Evolutionary conservation across 2,888 invertebrate genomes (phyloP).

Genomic region (Mylabris sibirica): DNA sequence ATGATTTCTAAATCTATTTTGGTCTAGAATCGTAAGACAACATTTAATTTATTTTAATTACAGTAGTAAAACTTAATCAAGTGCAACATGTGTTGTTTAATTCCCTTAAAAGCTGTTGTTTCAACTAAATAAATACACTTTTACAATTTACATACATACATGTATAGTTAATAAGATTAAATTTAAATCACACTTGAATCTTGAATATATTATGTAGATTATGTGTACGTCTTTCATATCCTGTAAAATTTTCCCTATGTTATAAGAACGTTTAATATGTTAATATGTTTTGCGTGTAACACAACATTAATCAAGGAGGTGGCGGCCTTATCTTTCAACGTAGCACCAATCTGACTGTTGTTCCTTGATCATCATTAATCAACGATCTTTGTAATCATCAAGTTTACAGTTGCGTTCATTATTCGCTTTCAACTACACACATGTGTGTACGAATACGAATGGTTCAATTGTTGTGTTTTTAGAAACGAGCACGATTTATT

Average conservation of each 20-base stretch:
- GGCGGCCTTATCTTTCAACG: constrained; percentile 51
- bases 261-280: constrained; percentile 51
- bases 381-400: constrained; percentile 52
- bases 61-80: neutral
- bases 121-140: neutral
- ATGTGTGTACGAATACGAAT: neutral
- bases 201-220: neutral
- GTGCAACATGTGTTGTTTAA: constrained; percentile 2
- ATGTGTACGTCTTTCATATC: neutral
- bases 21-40: neutral
- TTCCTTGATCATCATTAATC: constrained; percentile 57
- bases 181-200: neutral
- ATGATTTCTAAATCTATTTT: neutral
- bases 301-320: constrained; percentile 54
- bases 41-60: neutral
- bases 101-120: constrained; percentile 2
- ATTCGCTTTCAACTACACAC: constrained; percentile 2
- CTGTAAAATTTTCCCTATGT: constrained; percentile 26
- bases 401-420: constrained; percentile 43
- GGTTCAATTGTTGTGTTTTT: neutral
- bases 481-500: neutral
- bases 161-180: neutral
- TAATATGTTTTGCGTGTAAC: constrained; percentile 56
- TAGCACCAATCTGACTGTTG: constrained; percentile 49
- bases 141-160: neutral